A percentile compares a stretch with the other conserved stretches of the same genome.
phyloP scores from a whole-genome alignment of 2,888 invertebrate genomes.

The Entomobrya proxima region DNA sequence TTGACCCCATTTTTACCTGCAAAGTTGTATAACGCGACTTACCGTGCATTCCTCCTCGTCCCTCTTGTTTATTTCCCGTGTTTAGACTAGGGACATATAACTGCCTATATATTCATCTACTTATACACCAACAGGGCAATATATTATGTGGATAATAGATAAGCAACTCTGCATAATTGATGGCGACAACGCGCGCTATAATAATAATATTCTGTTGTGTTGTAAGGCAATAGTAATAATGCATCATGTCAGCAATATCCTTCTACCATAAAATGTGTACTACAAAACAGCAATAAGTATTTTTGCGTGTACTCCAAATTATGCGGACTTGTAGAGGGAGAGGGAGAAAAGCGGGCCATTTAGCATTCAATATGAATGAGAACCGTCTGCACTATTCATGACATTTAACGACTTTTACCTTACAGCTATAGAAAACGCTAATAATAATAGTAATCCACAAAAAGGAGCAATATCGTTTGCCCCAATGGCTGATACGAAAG shows the following conservation, averaged over 20 bases:
- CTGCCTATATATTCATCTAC: not conserved
- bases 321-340: not conserved
- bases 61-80: not conserved
- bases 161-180: conserved; percentile 17
- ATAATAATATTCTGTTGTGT: not conserved
- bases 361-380: conserved; percentile 39
- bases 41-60: not conserved
- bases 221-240: not conserved
- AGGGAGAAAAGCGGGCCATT: conserved; percentile 20
- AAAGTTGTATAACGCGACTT: not conserved
- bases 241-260: not conserved
- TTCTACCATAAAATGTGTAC: not conserved
- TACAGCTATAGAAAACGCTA: conserved; percentile 27
- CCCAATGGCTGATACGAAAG: not conserved
- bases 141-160: not conserved
- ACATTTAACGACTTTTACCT: conserved; percentile 52
- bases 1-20: conserved; percentile 14
- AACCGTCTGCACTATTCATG: conserved; percentile 30
- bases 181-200: not conserved
- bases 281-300: conserved; percentile 13
- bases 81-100: too few relatives aligned
- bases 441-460: conserved; percentile 11
- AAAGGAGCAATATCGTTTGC: not conserved
- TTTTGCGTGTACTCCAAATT: conserved; percentile 11
- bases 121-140: not conserved